These are phyloP conservation scores for Myiozetetes cayanensis DNA, from an alignment of 2,113 vertebrate genomes.

Conservation along the genomic window DNA sequence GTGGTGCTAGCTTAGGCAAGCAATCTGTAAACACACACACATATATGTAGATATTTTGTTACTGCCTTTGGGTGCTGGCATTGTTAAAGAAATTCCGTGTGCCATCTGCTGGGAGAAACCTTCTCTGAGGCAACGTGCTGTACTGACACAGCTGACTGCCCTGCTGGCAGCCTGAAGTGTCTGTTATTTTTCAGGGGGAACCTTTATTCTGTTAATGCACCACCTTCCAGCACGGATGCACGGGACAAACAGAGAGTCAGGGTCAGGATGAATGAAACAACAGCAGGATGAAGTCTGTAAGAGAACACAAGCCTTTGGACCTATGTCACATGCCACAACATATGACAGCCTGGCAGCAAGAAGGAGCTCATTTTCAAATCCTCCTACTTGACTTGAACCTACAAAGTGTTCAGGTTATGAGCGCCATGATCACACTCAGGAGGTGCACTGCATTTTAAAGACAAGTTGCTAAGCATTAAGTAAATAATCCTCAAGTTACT, in stretches of 20 bases:
- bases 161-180: background rate
- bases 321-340: background rate
- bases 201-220: background rate
- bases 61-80: background rate
- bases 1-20: background rate
- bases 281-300: background rate
- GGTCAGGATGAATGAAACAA: background rate
- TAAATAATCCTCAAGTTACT: background rate
- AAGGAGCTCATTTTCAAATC: background rate
- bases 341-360: background rate
- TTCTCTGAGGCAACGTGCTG: background rate
- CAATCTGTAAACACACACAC: background rate
- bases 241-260: background rate
- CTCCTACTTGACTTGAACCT: background rate
- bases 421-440: background rate
- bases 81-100: background rate
- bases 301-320: background rate
- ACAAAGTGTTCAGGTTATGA: background rate
- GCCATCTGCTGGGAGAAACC: constrained; percentile 50
- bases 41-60: background rate
- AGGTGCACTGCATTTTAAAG: background rate
- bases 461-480: background rate
- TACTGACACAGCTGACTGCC: background rate
- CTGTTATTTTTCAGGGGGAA: background rate
- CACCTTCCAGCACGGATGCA: background rate